phyloP scores from a whole-genome alignment of 2,113 vertebrate genomes.

The Phocoena sinus region DNA sequence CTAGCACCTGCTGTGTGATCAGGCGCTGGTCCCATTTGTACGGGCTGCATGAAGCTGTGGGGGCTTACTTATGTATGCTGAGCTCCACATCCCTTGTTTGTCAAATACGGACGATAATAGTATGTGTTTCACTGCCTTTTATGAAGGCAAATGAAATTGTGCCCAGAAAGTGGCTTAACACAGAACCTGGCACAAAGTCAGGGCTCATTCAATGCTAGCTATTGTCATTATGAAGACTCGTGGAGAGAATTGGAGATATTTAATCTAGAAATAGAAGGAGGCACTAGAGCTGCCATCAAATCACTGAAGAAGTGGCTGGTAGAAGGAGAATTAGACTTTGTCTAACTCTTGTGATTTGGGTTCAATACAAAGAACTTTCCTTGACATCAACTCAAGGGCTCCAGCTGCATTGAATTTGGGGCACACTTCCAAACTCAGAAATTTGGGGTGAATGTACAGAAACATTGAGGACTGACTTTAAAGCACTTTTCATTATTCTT shows the following conservation, averaged over 20 bases:
- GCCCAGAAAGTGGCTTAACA: fast-evolving
- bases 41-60: background rate
- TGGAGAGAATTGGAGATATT: too few relatives aligned
- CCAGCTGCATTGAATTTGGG: fast-evolving
- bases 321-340: background rate
- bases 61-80: fast-evolving
- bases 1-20: background rate
- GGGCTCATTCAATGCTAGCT: fast-evolving
- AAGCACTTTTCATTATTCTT: background rate
- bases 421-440: too few relatives aligned
- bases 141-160: background rate
- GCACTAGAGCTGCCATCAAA: fast-evolving
- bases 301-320: background rate
- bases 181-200: fast-evolving
- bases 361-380: background rate
- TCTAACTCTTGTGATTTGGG: too few relatives aligned
- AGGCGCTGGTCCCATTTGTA: background rate
- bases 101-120: fast-evolving
- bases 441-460: fast-evolving
- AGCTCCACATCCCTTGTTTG: background rate
- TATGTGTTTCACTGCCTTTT: background rate
- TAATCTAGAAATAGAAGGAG: background rate
- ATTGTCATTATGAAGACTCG: fast-evolving
- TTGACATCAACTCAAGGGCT: fast-evolving
- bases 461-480: fast-evolving